Base-by-base conservation (phyloP, 2,113 vertebrate genomes). In the Etia nguti region DNA sequence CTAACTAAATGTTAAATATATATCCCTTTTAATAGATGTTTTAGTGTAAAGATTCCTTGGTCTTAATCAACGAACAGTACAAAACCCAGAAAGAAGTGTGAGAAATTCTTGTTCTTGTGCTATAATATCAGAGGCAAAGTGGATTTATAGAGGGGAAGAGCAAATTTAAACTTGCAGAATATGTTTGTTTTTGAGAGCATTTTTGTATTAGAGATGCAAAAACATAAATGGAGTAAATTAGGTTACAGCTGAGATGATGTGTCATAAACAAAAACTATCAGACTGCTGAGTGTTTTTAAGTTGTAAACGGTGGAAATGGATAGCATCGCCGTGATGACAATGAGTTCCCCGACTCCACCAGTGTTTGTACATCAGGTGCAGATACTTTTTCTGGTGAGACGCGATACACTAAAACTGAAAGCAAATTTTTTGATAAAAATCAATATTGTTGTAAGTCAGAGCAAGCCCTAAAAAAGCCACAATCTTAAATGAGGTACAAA, bases 221-320 rank as follows among this genome's bases (percentile, higher is more conserved):
- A 46, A 73, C 22, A 26, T 43, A 43, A 70, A 43, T 70, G n/a
- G 10, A 0, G 5, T 16, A 70, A 24, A 10, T 70, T 6, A 24
- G 36, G 0, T 70, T 24, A 43, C 3, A 24, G n/a, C 36, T 13
- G 36, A 41, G 20, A 68, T 24, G 13, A 24, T 41, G 0, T 68
- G 62, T 41, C 34, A 41, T 43, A 5, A 43, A 43, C 0, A 1
- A 24, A 41, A 22, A 15, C 57, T 22, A 41, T 41, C 65, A 24
- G 38, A 15, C 38, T 38, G 18, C 34, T 70, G 38, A 43, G 5
- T 70, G 38, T 1, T 26, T 68, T 16, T 26, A 73, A 1, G 38
- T 46, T 73, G 38, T 26, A 43, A 12, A 38, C 15, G 1, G 65
- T 46, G 8, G 13, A 16, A 73, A 13, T 43, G 2, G 22, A 43